phyloP scores from a whole-genome alignment of 2,113 vertebrate genomes.

The Hystrix cristata region DNA sequence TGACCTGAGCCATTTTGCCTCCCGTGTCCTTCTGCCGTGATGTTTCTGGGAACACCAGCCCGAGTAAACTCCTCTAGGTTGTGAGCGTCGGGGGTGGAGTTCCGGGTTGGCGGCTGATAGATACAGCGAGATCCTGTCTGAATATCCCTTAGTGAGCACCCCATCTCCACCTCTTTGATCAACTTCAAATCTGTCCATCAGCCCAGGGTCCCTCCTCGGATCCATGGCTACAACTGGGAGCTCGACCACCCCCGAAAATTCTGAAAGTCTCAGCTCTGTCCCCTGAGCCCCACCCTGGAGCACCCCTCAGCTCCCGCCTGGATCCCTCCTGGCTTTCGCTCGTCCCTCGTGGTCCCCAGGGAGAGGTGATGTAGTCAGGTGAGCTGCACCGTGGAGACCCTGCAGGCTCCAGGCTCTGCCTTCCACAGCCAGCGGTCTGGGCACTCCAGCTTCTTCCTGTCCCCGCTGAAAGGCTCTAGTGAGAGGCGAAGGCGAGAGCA shows the following conservation, averaged over 20 bases:
- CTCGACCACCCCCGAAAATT: too few species aligned
- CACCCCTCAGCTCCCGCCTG: background rate
- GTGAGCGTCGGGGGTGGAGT: background rate
- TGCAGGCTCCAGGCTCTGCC: too few species aligned
- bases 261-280: background rate
- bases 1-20: background rate
- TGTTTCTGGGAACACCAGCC: background rate
- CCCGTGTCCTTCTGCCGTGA: accelerated
- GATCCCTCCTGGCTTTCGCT: background rate
- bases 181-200: background rate
- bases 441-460: background rate
- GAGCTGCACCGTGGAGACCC: background rate
- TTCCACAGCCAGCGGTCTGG: too few species aligned
- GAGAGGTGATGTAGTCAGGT: background rate
- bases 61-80: background rate
- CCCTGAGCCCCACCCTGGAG: background rate
- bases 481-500: background rate
- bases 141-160: background rate
- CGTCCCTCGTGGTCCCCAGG: accelerated
- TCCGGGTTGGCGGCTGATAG: too few species aligned
- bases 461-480: background rate
- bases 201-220: background rate
- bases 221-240: background rate
- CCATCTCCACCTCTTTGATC: background rate
- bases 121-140: background rate